Evolutionary conservation across 2,113 vertebrate genomes (phyloP).

Genomic region (Sebastes fasciatus): DNA sequence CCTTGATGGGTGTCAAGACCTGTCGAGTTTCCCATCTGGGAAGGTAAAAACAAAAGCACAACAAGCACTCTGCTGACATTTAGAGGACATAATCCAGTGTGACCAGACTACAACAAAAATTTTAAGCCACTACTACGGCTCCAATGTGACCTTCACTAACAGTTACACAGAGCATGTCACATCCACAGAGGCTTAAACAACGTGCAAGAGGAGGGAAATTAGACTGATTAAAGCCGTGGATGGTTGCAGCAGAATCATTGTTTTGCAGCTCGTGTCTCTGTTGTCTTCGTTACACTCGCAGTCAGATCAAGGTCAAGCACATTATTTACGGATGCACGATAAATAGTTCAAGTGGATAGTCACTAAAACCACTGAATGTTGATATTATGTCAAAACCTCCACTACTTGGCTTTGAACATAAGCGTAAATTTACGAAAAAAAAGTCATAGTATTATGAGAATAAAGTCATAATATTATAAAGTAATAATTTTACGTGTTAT

Average conservation of each 20-base stretch:
- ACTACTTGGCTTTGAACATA: neutral
- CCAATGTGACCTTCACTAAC: slow-evolving; percentile 23
- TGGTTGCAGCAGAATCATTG: neutral
- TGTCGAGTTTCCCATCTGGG: slow-evolving; percentile 36
- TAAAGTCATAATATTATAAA: too few relatives aligned
- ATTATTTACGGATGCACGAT: neutral
- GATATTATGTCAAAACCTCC: neutral
- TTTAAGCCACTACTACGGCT: neutral
- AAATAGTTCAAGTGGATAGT: neutral
- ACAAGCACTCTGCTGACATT: slow-evolving; percentile 13
- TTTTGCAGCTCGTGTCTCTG: neutral
- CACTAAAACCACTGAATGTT: neutral
- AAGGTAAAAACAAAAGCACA: slow-evolving; percentile 21
- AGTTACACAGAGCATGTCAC: slow-evolving; percentile 10
- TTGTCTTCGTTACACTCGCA: neutral
- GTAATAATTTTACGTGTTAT: too few relatives aligned
- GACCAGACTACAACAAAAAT: neutral
- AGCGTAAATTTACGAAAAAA: too few relatives aligned
- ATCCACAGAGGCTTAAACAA: slow-evolving; percentile 12
- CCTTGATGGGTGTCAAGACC: slow-evolving; percentile 45
- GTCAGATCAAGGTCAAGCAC: neutral
- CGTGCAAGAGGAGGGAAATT: neutral
- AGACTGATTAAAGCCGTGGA: neutral
- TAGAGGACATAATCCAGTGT: slow-evolving; percentile 5
- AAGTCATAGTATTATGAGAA: too few relatives aligned